Base-by-base conservation (phyloP, 1,140 invertebrate species). In the Batillaria attramentaria region DNA sequence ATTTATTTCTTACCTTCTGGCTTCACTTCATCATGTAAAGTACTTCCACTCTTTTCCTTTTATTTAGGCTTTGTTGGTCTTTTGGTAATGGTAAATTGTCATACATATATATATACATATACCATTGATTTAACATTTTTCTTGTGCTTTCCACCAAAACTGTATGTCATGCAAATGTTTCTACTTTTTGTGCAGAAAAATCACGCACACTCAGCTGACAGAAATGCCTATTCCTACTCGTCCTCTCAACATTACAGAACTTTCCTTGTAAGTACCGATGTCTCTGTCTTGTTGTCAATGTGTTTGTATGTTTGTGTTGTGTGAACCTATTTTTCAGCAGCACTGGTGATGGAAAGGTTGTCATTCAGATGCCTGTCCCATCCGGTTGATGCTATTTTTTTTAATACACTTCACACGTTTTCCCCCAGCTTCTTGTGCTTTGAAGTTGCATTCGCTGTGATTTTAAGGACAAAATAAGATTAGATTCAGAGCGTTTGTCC, bases 141-240 rank as follows among this genome's bases (percentile, higher is more conserved):
- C 8, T 8, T 62, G 8, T 5, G 6, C 6, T 62, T n/a, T n/a
- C 6, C 5, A 37, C 39, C n/a, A 31, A 66, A 6, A 35, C 16
- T 31, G 5, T 66, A 5, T 66, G 20, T 69, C 33, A 18, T 39
- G 41, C 13, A n/a, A n/a, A n/a, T 20, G 41, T 39, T 57, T 33
- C 33, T 76, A 78, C 60, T 84, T 77, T 31, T 79, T 84, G 72
- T 74, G 33, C 78, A 84, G 84, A 77, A 84, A 84, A 83, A 82
- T 87, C 33, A 84, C 85, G 54, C 69, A 79, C 60, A 87, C 84
- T 57, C 80, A 84, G 72, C 57, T 78, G 43, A 79, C 77, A 31
- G 78, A 82, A 74, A 72, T 78, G 37, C 78, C 79, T 20, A 62
- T 77, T 35, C 77, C 74, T 39, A 50, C 79, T 13, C 2, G n/a